Conservation (phyloP, 2,888 invertebrate genomes). For the Nephrotoma guestfalica region DNA sequence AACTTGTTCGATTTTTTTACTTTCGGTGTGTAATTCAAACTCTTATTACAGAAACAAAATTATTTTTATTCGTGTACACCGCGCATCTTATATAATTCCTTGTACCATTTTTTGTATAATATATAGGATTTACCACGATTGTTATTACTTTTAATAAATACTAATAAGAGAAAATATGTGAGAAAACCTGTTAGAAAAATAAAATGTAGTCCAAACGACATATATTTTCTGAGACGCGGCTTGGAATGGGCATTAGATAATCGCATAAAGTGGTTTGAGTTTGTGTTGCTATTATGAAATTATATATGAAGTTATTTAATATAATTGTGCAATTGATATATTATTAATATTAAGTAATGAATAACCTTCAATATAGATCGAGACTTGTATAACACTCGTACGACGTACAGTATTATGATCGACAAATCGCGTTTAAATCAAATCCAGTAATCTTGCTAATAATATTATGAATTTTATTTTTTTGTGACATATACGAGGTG, state of each 20-base stretch:
- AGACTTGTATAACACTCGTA: neutral
- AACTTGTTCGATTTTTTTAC: neutral
- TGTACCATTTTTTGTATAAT: neutral
- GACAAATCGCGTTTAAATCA: too few species aligned
- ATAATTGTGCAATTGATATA: neutral
- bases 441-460: too few species aligned
- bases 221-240: neutral
- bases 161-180: neutral
- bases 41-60: neutral
- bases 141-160: neutral
- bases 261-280: neutral
- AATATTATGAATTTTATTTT: too few species aligned
- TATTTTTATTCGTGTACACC: neutral
- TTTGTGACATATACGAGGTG: too few species aligned
- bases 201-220: neutral
- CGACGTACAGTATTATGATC: too few species aligned
- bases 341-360: neutral
- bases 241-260: neutral
- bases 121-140: neutral
- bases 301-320: neutral
- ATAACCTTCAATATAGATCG: neutral
- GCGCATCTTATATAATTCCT: neutral
- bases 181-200: neutral
- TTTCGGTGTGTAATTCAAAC: neutral
- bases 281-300: neutral